phyloP scores from a whole-genome alignment of 2,113 vertebrate genomes.

The Gavialis gangeticus region DNA sequence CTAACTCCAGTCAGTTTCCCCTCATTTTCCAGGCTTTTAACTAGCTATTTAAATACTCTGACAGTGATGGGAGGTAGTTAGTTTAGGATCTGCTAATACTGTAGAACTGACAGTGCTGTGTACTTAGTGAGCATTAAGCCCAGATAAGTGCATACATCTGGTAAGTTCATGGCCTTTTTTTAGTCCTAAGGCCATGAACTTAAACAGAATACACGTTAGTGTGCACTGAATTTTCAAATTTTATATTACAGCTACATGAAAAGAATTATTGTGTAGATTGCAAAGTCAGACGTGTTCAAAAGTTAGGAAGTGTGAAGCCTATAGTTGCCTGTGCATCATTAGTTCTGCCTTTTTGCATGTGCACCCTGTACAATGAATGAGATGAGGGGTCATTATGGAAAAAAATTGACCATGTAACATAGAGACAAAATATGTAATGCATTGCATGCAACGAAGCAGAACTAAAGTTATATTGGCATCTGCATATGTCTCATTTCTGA shows the following conservation, averaged over 20 bases:
- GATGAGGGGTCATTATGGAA: neutral
- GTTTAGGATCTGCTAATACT: neutral
- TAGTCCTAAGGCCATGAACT: no score
- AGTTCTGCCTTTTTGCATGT: neutral
- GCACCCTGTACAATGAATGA: neutral
- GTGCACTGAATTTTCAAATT: neutral
- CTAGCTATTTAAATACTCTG: no score
- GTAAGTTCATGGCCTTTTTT: no score
- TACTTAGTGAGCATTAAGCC: neutral
- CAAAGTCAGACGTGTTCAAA: neutral
- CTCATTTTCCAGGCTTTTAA: no score
- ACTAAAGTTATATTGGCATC: neutral
- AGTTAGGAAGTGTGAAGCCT: neutral
- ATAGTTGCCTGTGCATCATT: neutral
- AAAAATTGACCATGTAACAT: neutral
- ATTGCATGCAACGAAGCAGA: neutral
- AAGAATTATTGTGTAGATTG: conserved; percentile 5
- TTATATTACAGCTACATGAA: neutral
- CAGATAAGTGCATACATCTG: no score
- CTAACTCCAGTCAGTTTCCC: no score
- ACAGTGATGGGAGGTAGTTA: no score
- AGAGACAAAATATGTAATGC: neutral
- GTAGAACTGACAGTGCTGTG: neutral
- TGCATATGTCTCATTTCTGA: neutral
- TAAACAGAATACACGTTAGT: no score